phyloP scores from a whole-genome alignment of 2,113 vertebrate genomes.

The Onychorhynchus coronatus region DNA sequence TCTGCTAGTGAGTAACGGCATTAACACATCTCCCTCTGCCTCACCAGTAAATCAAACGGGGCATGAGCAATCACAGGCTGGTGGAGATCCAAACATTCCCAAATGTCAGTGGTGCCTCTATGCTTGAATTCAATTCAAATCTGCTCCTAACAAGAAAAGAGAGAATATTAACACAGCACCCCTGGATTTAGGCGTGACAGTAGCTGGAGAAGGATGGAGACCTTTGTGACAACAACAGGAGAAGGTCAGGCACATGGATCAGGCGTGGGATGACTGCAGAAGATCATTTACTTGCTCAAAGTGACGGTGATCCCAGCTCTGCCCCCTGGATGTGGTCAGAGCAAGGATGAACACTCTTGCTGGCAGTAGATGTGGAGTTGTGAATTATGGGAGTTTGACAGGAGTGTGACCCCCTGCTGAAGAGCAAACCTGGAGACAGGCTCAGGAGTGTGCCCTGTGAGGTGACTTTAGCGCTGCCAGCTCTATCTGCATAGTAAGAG shows the following conservation, averaged over 20 bases:
- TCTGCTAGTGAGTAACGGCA: neutral
- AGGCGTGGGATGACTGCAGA: neutral
- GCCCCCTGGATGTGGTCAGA: neutral
- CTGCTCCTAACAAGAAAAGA: neutral
- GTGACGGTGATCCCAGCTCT: neutral
- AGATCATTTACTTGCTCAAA: neutral
- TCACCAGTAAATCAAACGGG: neutral
- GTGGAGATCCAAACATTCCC: neutral
- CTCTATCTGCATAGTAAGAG: neutral
- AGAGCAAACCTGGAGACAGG: neutral
- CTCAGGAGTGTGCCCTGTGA: neutral
- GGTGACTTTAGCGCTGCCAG: neutral
- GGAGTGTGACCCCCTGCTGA: neutral
- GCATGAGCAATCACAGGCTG: too few relatives aligned
- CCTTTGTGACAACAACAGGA: neutral
- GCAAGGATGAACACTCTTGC: neutral
- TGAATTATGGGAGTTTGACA: neutral
- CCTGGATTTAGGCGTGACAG: neutral
- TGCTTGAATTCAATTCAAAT: neutral
- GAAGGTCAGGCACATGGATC: neutral
- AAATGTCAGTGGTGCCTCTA: neutral
- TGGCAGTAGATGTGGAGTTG: neutral
- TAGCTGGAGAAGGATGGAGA: neutral
- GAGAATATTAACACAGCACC: neutral
- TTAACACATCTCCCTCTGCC: neutral